Conservation (phyloP, 2,113 vertebrate genomes). For the Marcusenius ussheri region DNA sequence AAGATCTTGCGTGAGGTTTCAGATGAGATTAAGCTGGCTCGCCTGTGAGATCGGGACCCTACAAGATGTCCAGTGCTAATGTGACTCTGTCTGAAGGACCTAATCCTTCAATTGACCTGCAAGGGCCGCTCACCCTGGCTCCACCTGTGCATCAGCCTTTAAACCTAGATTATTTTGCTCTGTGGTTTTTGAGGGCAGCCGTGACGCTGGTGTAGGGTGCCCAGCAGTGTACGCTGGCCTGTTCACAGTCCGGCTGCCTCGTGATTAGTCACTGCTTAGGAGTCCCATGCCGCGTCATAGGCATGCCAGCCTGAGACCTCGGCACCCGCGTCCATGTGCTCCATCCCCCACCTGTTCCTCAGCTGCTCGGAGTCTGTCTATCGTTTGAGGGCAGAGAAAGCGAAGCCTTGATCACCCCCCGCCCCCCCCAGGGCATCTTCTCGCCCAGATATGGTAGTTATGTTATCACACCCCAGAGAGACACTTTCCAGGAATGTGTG, state of each 20-base stretch:
- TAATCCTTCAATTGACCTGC: not conserved
- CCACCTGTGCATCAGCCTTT: not conserved
- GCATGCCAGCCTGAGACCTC: not conserved
- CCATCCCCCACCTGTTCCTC: not conserved
- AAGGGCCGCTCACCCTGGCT: not conserved
- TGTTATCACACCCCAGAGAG: not conserved
- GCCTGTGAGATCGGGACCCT: not conserved
- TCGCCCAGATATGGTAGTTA: not conserved
- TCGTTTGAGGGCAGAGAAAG: not conserved
- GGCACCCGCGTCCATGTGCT: rapidly evolving
- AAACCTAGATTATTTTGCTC: not conserved
- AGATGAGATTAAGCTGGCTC: not conserved
- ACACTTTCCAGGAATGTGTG: not conserved
- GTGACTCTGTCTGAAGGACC: not conserved
- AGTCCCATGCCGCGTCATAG: not conserved
- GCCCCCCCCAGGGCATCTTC: not conserved
- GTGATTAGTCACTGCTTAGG: not conserved
- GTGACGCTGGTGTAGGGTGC: not conserved
- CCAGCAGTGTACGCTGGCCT: not conserved
- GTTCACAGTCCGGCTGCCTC: not conserved
- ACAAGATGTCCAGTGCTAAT: not conserved
- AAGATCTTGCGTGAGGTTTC: not conserved
- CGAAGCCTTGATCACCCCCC: not conserved
- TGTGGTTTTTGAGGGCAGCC: not conserved
- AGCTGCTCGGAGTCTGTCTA: not conserved